phyloP scores from a whole-genome alignment of 2,797 vertebrate genomes.

The Leontopithecus rosalia region DNA sequence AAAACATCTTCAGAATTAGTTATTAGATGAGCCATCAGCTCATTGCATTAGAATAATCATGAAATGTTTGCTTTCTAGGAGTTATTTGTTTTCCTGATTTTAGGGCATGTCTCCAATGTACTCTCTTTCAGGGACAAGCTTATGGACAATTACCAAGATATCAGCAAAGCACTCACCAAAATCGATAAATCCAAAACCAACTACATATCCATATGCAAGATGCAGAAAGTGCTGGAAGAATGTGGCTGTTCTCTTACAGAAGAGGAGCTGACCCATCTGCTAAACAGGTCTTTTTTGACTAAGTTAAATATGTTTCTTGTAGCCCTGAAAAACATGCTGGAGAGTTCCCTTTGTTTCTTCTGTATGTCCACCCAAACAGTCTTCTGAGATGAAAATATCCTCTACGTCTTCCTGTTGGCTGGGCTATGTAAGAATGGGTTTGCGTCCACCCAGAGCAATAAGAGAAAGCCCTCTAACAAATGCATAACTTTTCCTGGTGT shows the following conservation, averaged over 20 bases:
- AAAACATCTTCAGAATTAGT: neutral
- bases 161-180: slow-evolving; percentile 74
- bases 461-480: neutral
- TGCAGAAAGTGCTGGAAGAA: slow-evolving; percentile 77
- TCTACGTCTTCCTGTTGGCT: rapidly evolving
- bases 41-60: neutral
- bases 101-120: slow-evolving; percentile 37
- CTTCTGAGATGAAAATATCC: neutral
- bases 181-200: slow-evolving; percentile 75
- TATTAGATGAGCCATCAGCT: neutral
- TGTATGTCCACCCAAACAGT: too few relatives aligned
- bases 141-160: slow-evolving; percentile 76
- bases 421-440: rapidly evolving
- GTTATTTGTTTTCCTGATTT: neutral
- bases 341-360: rapidly evolving
- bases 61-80: slow-evolving; percentile 12
- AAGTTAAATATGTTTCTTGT: neutral
- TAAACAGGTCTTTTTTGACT: slow-evolving; percentile 76
- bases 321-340: too few relatives aligned
- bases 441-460: neutral
- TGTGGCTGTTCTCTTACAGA: slow-evolving; percentile 72
- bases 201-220: slow-evolving; percentile 57
- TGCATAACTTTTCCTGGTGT: rapidly evolving
- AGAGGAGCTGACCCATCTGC: slow-evolving; percentile 75
- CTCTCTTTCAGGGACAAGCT: slow-evolving; percentile 83